These are phyloP conservation scores for Cosmia pyralina DNA, from an alignment of 2,888 invertebrate species.

Conservation along the genomic window DNA sequence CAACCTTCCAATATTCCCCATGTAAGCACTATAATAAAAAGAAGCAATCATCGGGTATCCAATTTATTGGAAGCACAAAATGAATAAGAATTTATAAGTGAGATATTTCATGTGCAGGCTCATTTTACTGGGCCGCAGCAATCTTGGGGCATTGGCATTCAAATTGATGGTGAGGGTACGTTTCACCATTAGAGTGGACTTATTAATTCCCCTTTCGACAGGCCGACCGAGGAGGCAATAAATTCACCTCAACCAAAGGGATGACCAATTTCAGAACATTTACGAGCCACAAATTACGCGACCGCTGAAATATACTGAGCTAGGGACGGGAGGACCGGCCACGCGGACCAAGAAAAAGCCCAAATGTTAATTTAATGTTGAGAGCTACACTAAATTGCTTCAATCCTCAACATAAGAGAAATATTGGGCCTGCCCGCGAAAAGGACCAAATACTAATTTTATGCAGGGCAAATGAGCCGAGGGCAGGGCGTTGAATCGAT, in stretches of 20 bases:
- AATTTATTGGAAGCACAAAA: slow-evolving; percentile 82
- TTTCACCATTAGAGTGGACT: slow-evolving; percentile 90
- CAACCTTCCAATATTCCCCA: slow-evolving; percentile 59
- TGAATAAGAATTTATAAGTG: slow-evolving; percentile 84
- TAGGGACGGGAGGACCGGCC: slow-evolving; percentile 81
- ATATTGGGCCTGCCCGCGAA: slow-evolving; percentile 82
- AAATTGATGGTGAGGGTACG: slow-evolving; percentile 90
- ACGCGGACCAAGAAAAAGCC: slow-evolving; percentile 85
- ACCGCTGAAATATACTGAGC: slow-evolving; percentile 89
- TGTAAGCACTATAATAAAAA: slow-evolving; percentile 75
- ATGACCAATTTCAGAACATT: slow-evolving; percentile 91
- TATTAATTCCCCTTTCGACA: slow-evolving; percentile 91
- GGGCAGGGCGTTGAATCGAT: slow-evolving; percentile 83
- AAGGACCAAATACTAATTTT: slow-evolving; percentile 87
- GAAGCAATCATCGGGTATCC: slow-evolving; percentile 77
- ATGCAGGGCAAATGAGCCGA: slow-evolving; percentile 87
- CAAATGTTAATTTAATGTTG: slow-evolving; percentile 90
- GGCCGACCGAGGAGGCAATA: slow-evolving; percentile 89
- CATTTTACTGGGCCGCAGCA: slow-evolving; percentile 84
- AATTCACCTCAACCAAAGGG: slow-evolving; percentile 90
- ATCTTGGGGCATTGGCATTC: slow-evolving; percentile 89
- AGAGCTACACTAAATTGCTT: slow-evolving; percentile 87
- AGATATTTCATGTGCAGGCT: slow-evolving; percentile 86
- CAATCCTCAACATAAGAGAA: slow-evolving; percentile 85
- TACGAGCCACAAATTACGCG: slow-evolving; percentile 90